phyloP scores from a whole-genome alignment of 1,140 invertebrate species.

The Thaumetopoea pityocampa region DNA sequence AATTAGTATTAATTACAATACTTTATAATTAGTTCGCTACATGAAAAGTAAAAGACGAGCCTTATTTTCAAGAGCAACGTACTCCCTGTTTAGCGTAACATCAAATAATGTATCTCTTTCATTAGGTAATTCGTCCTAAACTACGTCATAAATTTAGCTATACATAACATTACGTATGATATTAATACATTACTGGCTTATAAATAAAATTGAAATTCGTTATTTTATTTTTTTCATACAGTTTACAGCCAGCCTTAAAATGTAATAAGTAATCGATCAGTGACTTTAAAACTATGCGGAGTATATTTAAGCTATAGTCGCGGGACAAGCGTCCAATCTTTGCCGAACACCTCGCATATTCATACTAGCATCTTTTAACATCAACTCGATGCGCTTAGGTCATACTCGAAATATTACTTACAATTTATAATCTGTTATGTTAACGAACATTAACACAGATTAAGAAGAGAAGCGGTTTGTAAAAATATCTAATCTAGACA shows the following conservation, averaged over 20 bases:
- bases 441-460: constrained; percentile 18
- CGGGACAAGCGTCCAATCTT: constrained; percentile 11
- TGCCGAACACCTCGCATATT: constrained; percentile 1
- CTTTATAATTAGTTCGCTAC: constrained; percentile 55
- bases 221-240: constrained; percentile 26
- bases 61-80: constrained; percentile 11
- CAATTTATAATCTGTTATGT: constrained; percentile 11
- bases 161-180: constrained; percentile 26
- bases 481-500: constrained; percentile 55
- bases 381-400: constrained; percentile 10
- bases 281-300: too few species aligned
- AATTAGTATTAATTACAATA: constrained; percentile 64
- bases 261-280: too few species aligned
- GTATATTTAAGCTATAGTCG: constrained; percentile 2
- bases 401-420: constrained; percentile 8
- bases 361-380: constrained; percentile 3
- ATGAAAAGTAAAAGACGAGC: constrained; percentile 41
- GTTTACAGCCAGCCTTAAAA: constrained; percentile 13
- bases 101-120: constrained; percentile 9
- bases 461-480: constrained; percentile 43
- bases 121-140: constrained; percentile 19
- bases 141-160: constrained; percentile 24
- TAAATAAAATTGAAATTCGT: constrained; percentile 32
- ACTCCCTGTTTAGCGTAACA: constrained; percentile 21
- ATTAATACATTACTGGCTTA: constrained; percentile 31